Evolutionary conservation across 2,113 vertebrate species (phyloP).

Genomic region (Prionailurus viverrinus): DNA sequence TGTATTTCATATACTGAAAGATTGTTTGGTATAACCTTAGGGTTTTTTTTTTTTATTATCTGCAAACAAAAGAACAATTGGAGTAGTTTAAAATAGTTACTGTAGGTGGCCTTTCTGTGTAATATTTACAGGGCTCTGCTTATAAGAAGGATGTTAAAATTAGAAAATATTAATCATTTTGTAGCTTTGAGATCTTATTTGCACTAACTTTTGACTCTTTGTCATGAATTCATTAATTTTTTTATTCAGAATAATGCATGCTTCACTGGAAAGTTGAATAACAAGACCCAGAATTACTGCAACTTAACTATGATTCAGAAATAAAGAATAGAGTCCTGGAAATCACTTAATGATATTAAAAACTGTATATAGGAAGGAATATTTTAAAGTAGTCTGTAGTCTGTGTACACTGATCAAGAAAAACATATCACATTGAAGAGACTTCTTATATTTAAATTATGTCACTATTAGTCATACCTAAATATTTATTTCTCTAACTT

Average conservation of each 20-base stretch:
- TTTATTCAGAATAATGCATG: slow-evolving; percentile 38
- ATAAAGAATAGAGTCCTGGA: not conserved
- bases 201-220: not conserved
- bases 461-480: not conserved
- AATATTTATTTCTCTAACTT: not conserved
- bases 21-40: not conserved
- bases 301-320: slow-evolving; percentile 50
- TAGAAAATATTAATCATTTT: slow-evolving; percentile 48
- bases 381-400: not conserved
- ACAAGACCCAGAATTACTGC: not conserved
- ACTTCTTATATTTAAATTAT: not conserved
- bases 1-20: not conserved
- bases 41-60: slow-evolving; percentile 43
- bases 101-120: slow-evolving; percentile 54
- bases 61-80: slow-evolving; percentile 37
- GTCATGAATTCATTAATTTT: slow-evolving; percentile 40
- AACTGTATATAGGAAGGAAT: not conserved
- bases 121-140: slow-evolving; percentile 60
- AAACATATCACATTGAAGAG: not conserved
- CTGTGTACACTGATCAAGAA: not conserved
- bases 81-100: slow-evolving; percentile 62
- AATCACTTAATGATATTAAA: not conserved
- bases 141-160: slow-evolving; percentile 63
- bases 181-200: slow-evolving; percentile 66
- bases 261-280: slow-evolving; percentile 37